phyloP scores from a whole-genome alignment of 2,113 vertebrate genomes.

The Regulus satrapa region DNA sequence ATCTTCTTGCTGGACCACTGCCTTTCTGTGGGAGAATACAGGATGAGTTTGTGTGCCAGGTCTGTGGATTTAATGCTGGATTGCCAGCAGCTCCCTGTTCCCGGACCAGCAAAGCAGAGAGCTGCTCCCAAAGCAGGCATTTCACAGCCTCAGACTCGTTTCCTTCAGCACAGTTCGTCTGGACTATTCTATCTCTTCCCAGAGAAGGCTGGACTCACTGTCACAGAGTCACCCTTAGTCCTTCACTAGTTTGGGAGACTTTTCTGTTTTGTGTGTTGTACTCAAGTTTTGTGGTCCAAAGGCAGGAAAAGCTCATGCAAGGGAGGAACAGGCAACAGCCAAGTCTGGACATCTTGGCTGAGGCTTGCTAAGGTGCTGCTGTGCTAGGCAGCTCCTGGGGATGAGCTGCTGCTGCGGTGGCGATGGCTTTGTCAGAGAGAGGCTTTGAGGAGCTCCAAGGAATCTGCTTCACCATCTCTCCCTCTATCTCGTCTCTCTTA shows the following conservation, averaged over 20 bases:
- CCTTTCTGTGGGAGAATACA: neutral
- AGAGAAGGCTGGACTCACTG: neutral
- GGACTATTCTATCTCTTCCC: neutral
- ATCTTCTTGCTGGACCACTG: neutral
- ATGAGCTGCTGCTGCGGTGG: neutral
- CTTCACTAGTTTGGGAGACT: neutral
- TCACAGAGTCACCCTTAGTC: neutral
- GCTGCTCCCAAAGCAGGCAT: neutral
- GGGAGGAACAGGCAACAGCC: neutral
- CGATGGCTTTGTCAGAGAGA: neutral
- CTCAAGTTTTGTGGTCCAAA: neutral
- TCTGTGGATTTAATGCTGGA: neutral
- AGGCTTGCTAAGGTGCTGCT: neutral
- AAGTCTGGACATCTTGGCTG: neutral
- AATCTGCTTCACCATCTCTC: neutral
- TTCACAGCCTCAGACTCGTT: accelerated
- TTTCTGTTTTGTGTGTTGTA: neutral
- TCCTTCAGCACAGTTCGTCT: neutral
- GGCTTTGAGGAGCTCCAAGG: neutral
- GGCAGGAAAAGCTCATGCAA: neutral
- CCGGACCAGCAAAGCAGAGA: neutral
- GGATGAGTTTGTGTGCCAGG: neutral
- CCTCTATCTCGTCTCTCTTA: neutral
- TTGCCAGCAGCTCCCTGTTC: neutral
- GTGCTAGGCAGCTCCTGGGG: neutral